Evolutionary conservation across 2,888 invertebrate species (phyloP), one percentile per base, ranked within the genome.

Genomic region (Scotopteryx bipunctaria): DNA sequence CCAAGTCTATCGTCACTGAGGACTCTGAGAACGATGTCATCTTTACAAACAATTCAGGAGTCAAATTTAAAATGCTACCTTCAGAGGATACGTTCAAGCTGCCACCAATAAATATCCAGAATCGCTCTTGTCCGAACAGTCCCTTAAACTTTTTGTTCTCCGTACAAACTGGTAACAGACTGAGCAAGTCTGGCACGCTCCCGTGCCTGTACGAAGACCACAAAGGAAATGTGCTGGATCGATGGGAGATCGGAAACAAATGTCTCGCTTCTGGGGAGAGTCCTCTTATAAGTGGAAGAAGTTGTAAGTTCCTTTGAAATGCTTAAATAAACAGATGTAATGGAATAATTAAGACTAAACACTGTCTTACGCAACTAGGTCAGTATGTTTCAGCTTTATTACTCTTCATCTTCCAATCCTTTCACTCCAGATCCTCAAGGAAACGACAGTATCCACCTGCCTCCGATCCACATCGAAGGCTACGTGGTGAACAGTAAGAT

Each of bases 231-330:
- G 23, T 29, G 14, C n/a, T 63, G 2, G 73, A 79, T 37, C 66
- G 77, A 33, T 84, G 83, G 82, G 79, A 83, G 36, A 63, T 78
- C 1, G 64, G 61, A 8, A 58, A 65, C 0, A 76, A 78, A 40
- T 68, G 79, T 1, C 59, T 86, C 5, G 87, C 81, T 3, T 73
- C 85, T 3, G 87, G 88, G 1, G 88, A 88, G 69, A 78, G 80
- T 58, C 59, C 71, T 11, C 62, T 64, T 14, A 76, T 81, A 23
- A 77, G 59, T 55, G 71, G 67, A 27, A 72, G 61, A 56, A 71
- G 55, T 57, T 79, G 86, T 86, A 71, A 73, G 71, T 60, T 13
- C 23, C n/a, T 25, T 1, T 9, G 4, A 27, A 11, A 27, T 27
- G 9, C 4, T 25, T 1, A 2, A 19, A 25, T 11, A 11, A 29